phyloP scores from a whole-genome alignment of 35 echinoderm and acorn worm species.

The Apostichopus parvimensis region DNA sequence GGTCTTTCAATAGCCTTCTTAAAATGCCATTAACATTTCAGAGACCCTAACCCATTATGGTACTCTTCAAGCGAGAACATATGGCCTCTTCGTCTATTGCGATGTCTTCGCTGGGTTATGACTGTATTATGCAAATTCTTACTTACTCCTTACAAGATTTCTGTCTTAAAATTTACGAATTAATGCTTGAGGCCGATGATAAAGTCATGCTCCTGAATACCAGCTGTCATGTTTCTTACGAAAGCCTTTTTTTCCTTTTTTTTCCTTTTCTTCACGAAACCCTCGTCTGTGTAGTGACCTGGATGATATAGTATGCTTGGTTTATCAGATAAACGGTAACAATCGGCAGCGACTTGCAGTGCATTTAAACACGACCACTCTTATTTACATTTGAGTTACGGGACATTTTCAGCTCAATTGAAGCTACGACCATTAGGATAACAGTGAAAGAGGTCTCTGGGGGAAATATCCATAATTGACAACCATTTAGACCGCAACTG shows the following conservation, averaged over 20 bases:
- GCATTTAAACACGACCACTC: not conserved
- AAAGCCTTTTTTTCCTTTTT: not conserved
- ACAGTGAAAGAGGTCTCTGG: not conserved
- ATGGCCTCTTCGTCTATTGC: not conserved
- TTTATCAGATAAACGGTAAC: not conserved
- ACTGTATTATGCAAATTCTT: slow-evolving; percentile 5
- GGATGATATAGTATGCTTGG: not conserved
- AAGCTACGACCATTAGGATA: not conserved
- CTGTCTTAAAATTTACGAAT: not conserved
- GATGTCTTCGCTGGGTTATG: not conserved
- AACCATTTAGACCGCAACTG: not conserved
- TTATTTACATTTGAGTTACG: not conserved
- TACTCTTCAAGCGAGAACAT: slow-evolving; percentile 23
- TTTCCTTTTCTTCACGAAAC: not conserved
- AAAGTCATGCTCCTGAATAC: slow-evolving; percentile 1
- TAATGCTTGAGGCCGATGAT: not conserved
- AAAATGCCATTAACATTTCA: slow-evolving; percentile 32
- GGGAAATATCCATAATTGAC: not conserved
- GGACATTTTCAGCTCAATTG: slow-evolving; percentile 2
- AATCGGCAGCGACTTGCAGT: not conserved
- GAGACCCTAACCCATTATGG: not conserved
- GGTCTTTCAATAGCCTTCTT: not conserved
- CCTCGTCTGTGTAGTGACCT: not conserved
- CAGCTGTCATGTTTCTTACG: not conserved
- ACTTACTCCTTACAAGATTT: not conserved